Percentiles rank a stretch among this genome's conserved stretches.
phyloP scores from a whole-genome alignment of 2,113 vertebrate genomes.

The Lanius ludovicianus region DNA sequence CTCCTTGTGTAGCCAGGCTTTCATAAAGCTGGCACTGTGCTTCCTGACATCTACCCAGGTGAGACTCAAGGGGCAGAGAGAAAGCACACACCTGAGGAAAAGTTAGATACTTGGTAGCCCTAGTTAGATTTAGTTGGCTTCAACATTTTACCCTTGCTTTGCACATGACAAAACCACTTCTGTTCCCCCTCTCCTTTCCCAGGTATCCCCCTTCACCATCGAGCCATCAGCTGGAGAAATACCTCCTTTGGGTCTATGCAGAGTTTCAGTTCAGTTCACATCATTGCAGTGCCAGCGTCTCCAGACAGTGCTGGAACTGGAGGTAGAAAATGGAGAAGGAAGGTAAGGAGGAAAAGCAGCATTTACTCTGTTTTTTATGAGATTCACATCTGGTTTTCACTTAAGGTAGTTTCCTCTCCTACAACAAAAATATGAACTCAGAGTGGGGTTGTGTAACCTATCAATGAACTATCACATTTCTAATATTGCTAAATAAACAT shows the following conservation, averaged over 20 bases:
- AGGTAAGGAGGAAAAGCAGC: slow-evolving; percentile 72
- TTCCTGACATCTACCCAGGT: background rate
- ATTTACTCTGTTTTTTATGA: background rate
- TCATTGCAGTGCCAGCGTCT: slow-evolving; percentile 75
- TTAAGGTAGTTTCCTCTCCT: background rate
- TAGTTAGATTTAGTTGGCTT: background rate
- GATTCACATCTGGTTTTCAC: background rate
- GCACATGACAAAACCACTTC: background rate
- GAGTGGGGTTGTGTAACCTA: background rate
- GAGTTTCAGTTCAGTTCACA: slow-evolving; percentile 76
- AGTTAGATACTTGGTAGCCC: background rate
- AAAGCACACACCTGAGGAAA: background rate
- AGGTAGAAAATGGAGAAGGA: slow-evolving; percentile 82
- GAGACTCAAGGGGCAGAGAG: background rate
- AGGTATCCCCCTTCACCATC: slow-evolving; percentile 78
- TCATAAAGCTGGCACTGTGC: background rate
- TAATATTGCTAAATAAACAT: slow-evolving; percentile 32
- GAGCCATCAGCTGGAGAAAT: slow-evolving; percentile 80
- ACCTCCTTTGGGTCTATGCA: slow-evolving; percentile 70
- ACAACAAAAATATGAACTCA: background rate
- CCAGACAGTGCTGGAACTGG: slow-evolving; percentile 81
- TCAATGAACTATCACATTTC: background rate
- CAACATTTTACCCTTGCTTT: background rate
- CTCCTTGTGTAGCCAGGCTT: background rate
- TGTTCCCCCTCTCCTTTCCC: background rate